Base-by-base conservation (phyloP, 2,888 invertebrate species). In the Dryococelus australis region DNA sequence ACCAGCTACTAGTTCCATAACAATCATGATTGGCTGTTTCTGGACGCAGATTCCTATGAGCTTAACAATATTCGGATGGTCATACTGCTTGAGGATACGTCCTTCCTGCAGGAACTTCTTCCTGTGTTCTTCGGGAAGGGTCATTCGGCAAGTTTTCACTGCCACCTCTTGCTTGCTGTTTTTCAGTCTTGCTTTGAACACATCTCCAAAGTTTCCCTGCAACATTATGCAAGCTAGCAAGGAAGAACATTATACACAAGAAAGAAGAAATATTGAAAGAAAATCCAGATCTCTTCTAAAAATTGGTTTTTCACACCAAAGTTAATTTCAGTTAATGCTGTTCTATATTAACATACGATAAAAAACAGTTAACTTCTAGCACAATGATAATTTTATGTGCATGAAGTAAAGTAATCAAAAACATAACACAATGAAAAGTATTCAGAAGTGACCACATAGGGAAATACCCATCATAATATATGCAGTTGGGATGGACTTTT, bases 11-110 rank as follows among this genome's bases (percentile, higher is more conserved):
- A 98, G 94, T 93, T 99, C 99, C 99, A 99, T 99, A 53, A 99
- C 98, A 91, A 99, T 99, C 98, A 99, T 99, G 88, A 99, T 98
- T 0, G 99, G 99, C 91, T 99, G 98, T 91, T 98, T 98, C 92
- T 99, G 99, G 89, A 99, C 99, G 90, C 99, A 99, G 90, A 99
- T 99, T 47, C 99, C 99, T 90, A 99, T 98, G 79, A 99, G 95
- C 91, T 97, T 96, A 78, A 99, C 99, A 89, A 99, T 98, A 93
- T 99, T 99, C 0, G 98, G 98, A 93, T 99, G 99, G 92, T 98
- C 97, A 92, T 99, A 99, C 92, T 98, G 98, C 92, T 99, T 98
- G 24, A 99, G 94, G 90, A 99, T 99, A 90, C 99, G 94, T 0
- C 99, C 99, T 92, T 99, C 99, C 92, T 98, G 98, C 65, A 99